Evolutionary conservation across 2,113 vertebrate genomes (phyloP).

Genomic region (Gymnocephalus cernua): DNA sequence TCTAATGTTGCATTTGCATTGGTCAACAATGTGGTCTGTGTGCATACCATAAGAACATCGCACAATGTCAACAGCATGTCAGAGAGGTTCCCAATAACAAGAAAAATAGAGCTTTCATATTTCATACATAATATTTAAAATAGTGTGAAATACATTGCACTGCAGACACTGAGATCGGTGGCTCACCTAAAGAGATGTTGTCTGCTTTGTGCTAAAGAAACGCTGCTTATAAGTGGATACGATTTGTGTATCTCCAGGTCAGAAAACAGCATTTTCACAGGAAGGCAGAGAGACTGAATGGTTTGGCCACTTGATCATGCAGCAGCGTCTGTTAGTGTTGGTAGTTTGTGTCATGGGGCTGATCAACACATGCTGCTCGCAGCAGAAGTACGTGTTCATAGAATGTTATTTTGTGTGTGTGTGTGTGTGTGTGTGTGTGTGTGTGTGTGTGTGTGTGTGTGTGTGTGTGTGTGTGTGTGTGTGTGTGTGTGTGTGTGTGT

Average conservation of each 20-base stretch:
- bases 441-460: slow-evolving; percentile 16
- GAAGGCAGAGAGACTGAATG: not conserved
- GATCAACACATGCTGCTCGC: slow-evolving; percentile 54
- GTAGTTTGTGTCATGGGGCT: slow-evolving; percentile 47
- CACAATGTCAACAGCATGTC: slow-evolving; percentile 41
- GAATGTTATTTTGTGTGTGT: slow-evolving; percentile 8
- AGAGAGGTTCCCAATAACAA: not conserved
- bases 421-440: slow-evolving; percentile 4
- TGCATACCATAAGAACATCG: slow-evolving; percentile 30
- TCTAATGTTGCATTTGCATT: slow-evolving; percentile 53
- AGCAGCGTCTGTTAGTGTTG: slow-evolving; percentile 36
- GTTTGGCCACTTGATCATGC: not conserved
- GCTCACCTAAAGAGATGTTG: slow-evolving; percentile 1
- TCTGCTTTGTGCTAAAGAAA: slow-evolving; percentile 6
- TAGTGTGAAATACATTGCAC: not conserved
- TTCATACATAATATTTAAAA: not conserved
- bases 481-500: not conserved
- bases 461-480: not conserved
- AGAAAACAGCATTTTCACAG: slow-evolving; percentile 1
- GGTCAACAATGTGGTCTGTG: slow-evolving; percentile 53
- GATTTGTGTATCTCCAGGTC: not conserved
- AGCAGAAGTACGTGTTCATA: slow-evolving; percentile 46
- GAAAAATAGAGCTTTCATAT: not conserved
- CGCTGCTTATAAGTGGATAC: not conserved
- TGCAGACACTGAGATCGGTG: not conserved